Evolutionary conservation across 1,140 invertebrate species (phyloP), one percentile per base, ranked within the genome.

Genomic region (Glossosoma conforme): DNA sequence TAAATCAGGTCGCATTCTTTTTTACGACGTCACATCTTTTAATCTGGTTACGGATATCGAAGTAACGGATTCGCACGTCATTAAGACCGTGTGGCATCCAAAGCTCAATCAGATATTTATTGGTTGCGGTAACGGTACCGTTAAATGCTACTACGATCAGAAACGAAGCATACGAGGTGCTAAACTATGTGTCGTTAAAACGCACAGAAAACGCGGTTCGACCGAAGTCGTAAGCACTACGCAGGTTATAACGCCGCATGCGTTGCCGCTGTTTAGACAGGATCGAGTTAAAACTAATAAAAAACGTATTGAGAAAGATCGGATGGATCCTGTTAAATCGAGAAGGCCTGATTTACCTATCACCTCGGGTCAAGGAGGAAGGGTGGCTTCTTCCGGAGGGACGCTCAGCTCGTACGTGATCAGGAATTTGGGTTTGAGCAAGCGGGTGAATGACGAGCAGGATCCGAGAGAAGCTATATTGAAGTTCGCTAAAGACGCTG

Each of bases 371-470:
- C 85, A 89, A 60, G 92, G 91, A 25, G 95, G 95, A n/a, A 79
- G 94, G 58, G 86, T 99, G 2, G 94, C 91, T 1, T 87, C 90
- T 0, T 93, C 93, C 0, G 97, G 97, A 20, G 93, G 92, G 47
- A 99, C 97, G 0, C 75, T 99, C 0, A 96, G 93, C 54, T 98
- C 95, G 1, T 99, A 93, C 70, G 94, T 99, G 17, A 97, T 97
- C 36, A 80, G 95, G 46, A 95, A 97, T 67, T 76, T 99, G 17
- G 96, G 95, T 0, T 71, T 95, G 1, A 91, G 89, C 58, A 98
- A 98, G 63, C 80, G 91, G 46, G 89, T 96, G 14, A 87, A 97
- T 58, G 92, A 96, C 62, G 94, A 97, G 70, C 91, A 96, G 61
- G 94, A 99, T 78, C 94, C 97, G 0, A 79, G 97, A 44, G 92